Base-by-base conservation (phyloP, 2,113 vertebrate genomes). In the Antigone vipio region DNA sequence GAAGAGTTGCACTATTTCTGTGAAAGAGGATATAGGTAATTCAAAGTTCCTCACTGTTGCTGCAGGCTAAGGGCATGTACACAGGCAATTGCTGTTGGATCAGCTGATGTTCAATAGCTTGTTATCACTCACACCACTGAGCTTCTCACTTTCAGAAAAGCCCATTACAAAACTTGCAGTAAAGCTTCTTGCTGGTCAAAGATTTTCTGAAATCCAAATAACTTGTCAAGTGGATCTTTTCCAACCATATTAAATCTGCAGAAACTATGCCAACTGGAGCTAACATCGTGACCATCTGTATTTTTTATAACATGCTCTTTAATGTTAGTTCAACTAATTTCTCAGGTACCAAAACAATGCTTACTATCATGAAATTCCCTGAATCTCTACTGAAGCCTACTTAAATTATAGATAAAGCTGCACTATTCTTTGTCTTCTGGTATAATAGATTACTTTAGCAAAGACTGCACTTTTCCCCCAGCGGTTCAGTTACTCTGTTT, bases 41-140 rank as follows among this genome's bases (percentile, higher is more conserved):
- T 74, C 45, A 38, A 38, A 88, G 62, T 18, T 88, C 66, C 75
- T 56, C 49, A 24, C 49, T 3, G 0, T 23, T 56, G 40, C 82
- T 93, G 81, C 74, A 79, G 74, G 78, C 62, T 63, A 52, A 72
- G 60, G 23, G 34, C 44, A 40, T 1, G 27, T 22, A 72, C n/a
- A 7, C 60, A 68, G 53, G 62, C 35, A 90, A 85, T 18, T 73
- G 78, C 82, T 50, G 32, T 53, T 62, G 85, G 45, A 92, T 56
- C 88, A 93, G 67, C 58, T 83, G 53, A 80, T 49, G 82, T 53
- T 94, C 94, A 85, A 80, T 66, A 93, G 82, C 67, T 71, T 86
- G 60, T 67, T 94, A 94, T 27, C 66, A 44, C 64, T 91, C 80
- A 74, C 74, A 82, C 8, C 40, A 35, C 82, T 30, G 11, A 66